These are phyloP conservation scores for Arothron firmamentum DNA, from an alignment of 2,113 vertebrate genomes.

Conservation along the genomic window DNA sequence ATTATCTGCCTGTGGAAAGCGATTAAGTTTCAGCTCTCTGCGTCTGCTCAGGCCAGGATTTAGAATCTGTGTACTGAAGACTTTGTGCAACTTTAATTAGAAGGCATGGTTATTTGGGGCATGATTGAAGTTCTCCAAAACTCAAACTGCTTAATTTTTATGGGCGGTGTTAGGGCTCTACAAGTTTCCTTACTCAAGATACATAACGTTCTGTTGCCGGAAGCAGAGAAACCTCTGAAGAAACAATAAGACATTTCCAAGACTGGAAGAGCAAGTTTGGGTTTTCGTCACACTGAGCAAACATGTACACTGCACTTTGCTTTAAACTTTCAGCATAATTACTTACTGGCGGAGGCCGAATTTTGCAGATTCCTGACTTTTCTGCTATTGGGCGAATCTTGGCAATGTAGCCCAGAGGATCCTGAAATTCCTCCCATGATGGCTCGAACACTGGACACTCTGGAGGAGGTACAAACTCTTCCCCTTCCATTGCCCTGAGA, in stretches of 20 bases:
- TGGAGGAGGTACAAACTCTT: slow-evolving; percentile 93
- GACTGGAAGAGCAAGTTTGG: not conserved
- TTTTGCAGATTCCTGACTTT: slow-evolving; percentile 97
- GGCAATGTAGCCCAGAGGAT: slow-evolving; percentile 92
- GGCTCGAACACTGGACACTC: slow-evolving; percentile 98
- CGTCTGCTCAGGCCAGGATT: not conserved
- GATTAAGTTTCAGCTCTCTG: not conserved
- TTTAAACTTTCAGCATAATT: not conserved
- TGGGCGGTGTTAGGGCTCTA: too few relatives aligned
- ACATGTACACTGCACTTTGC: too few relatives aligned
- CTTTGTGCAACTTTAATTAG: not conserved
- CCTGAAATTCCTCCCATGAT: slow-evolving; percentile 95
- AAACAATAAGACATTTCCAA: not conserved
- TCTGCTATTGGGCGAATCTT: slow-evolving; percentile 96
- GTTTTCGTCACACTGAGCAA: too few relatives aligned
- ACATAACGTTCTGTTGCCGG: not conserved
- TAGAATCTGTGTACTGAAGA: not conserved
- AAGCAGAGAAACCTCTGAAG: not conserved
- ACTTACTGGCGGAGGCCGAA: slow-evolving; percentile 90
- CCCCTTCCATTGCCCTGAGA: slow-evolving; percentile 75
- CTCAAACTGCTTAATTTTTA: too few relatives aligned
- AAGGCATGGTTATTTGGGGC: not conserved
- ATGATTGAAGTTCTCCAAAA: too few relatives aligned
- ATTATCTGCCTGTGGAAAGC: not conserved
- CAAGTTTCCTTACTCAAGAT: not conserved